phyloP scores from a whole-genome alignment of 2,888 invertebrate genomes.

The Actias luna region DNA sequence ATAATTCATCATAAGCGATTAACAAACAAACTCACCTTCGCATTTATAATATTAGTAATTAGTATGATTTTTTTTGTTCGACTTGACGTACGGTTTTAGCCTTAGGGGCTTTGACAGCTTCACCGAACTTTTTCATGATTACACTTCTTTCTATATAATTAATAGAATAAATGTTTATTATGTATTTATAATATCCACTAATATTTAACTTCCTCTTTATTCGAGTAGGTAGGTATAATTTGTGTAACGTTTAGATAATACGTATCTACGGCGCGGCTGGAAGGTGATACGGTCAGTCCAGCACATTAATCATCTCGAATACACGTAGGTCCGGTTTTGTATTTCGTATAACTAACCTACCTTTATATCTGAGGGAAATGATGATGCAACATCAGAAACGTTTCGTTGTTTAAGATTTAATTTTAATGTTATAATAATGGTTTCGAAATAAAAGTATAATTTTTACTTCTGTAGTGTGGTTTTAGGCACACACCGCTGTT shows the following conservation, averaged over 20 bases:
- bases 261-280: neutral
- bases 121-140: too few species aligned
- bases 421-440: neutral
- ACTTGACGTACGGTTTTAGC: too few species aligned
- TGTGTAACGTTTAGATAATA: slow-evolving; percentile 3
- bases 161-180: too few species aligned
- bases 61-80: too few species aligned
- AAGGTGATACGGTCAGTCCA: neutral
- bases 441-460: neutral
- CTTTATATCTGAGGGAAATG: slow-evolving; percentile 1
- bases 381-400: neutral
- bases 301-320: slow-evolving; percentile 8
- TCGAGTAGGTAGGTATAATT: slow-evolving; percentile 5
- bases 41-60: too few species aligned
- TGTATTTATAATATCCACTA: neutral
- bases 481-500: too few species aligned
- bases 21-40: too few species aligned
- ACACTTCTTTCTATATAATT: too few species aligned
- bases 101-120: too few species aligned
- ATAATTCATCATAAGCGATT: too few species aligned
- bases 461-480: too few species aligned
- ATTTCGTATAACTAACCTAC: neutral
- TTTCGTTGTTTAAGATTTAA: neutral
- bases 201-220: neutral
- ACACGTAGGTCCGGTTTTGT: slow-evolving; percentile 5